Base-by-base conservation (phyloP, 2,797 vertebrate genomes). In the Intellagama lesueurii region DNA sequence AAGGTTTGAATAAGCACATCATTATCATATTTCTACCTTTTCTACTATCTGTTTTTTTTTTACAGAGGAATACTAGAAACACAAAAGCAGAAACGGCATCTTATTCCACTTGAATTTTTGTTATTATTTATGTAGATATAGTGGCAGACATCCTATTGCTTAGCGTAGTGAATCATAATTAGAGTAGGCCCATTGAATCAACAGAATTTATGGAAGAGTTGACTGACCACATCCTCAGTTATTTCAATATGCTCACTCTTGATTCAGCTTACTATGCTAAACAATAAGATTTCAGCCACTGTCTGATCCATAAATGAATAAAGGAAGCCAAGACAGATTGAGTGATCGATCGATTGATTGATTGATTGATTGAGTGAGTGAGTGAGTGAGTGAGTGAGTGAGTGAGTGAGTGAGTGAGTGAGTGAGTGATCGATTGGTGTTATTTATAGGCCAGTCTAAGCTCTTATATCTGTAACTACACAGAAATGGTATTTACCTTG, bases 61-160 rank as follows among this genome's bases (percentile, higher is more conserved):
- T 16, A 22, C 69, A 89, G 77, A 47, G 52, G 22, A 86, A 76
- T 86, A 30, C 9, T 76, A 75, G 96, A 96, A 96, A 96, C 97
- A 96, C 95, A 96, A 96, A 96, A 94, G 93, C 94, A 95, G 94
- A 96, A 96, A 96, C 90, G 96, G 93, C 93, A 95, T 94, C 95
- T 96, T 96, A 96, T 96, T 96, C 94, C 96, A 96, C 96, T 96
- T 95, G 93, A 90, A 91, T 97, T 97, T 96, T 95, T 94, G 93
- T 86, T 77, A 82, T 96, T 97, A 97, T 97, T 97, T 96, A 96
- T 96, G 93, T 94, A 96, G 92, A 95, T 95, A 96, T 95, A 95
- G 5, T 64, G 60, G 60, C 19, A 4, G 60, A 64, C 19, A 64
- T 22, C 60, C 19, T 64, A 14, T 64, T 22, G 19, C 16, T 64